A percentile compares a stretch with the other conserved stretches of the same genome.
Evolutionary conservation across 1,140 invertebrate species (phyloP).

Genomic region (Penaeus chinensis): DNA sequence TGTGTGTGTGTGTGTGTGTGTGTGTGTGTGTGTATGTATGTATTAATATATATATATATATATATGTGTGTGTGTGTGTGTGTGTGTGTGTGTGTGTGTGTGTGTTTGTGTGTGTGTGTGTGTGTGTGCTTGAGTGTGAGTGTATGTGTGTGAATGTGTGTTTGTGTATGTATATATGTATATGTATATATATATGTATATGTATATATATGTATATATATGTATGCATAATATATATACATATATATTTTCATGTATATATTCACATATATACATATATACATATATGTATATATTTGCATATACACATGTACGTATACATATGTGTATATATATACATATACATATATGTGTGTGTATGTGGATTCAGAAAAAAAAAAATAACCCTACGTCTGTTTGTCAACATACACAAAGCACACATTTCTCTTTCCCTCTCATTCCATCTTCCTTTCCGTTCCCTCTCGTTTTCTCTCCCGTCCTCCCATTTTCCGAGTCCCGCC

Average conservation of each 20-base stretch:
- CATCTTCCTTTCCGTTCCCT: too few species aligned
- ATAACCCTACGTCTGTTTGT: too few species aligned
- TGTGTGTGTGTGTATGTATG: not conserved
- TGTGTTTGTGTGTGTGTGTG: not conserved
- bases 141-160: not conserved
- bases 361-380: too few species aligned
- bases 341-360: not conserved
- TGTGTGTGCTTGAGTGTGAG: not conserved
- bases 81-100: not conserved
- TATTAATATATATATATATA: constrained; percentile 30
- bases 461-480: too few species aligned
- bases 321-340: not conserved
- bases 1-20: not conserved
- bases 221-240: too few species aligned
- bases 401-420: too few species aligned
- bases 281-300: constrained; percentile 10
- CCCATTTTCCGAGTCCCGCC: too few species aligned
- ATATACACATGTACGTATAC: not conserved
- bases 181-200: too few species aligned
- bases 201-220: too few species aligned
- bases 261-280: not conserved
- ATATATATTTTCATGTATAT: too few species aligned
- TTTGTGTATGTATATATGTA: too few species aligned
- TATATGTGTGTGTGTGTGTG: not conserved
- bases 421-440: too few species aligned